Evolutionary conservation across 2,113 vertebrate genomes (phyloP), one percentile per base, ranked within the genome.

Genomic region (Mobula birostris): DNA sequence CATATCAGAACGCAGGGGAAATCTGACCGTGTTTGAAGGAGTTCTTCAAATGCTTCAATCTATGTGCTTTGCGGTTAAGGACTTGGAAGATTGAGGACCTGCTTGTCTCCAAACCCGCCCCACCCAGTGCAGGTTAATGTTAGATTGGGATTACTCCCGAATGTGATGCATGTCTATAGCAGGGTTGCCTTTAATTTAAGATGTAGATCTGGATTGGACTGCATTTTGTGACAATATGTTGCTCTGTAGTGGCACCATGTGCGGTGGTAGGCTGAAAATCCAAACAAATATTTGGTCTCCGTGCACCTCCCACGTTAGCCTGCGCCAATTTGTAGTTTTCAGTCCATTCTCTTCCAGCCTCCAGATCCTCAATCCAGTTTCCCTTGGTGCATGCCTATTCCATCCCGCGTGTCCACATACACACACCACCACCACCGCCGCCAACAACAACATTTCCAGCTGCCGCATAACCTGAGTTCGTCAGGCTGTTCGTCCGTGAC

Each of bases 401-500:
- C 1, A 48, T 91, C 87, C 63, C 48, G 3, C 48, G 48, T 48
- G 48, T 48, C 48, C 48, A 48, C 48, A 48, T 48, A 48, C 48
- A 48, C 48, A 48, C 48, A 48, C 48, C 48, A 48, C 3, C 1
- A 11, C 68, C 17, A 17, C 68, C 11, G 2, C 1, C 17, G 17
- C 6, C 17, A 2, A 14, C 17, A 70, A 15, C 68, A 70, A 1
- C 68, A 68, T 68, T 19, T 68, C 27, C 83, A 63, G 56, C 58
- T 63, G 58, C 68, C 66, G 32, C n/a, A 32, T 72, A 92, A 92
- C 17, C 36, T 40, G 90, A 92, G 36, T 17, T 24, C 68, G 72
- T 72, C 90, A 72, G 17, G 90, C 32, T 92, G 90, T 70, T 66
- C 90, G 24, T 72, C 68, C 66, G 8, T 92, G 90, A 92, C 90